Conservation (phyloP, 2,888 invertebrate genomes). For the Pegoplata infirma region DNA sequence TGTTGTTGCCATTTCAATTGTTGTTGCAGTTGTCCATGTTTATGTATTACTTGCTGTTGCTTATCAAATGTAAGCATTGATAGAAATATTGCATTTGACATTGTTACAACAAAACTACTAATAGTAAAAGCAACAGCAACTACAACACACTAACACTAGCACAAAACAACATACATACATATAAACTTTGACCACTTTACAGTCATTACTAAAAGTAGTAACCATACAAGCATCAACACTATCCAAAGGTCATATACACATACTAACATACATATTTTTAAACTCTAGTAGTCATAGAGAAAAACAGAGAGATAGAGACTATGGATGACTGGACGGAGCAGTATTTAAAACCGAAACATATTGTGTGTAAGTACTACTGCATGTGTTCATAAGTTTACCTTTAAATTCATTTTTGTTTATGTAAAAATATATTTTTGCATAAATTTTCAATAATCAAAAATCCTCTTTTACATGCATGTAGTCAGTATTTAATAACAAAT, state of each 20-base stretch:
- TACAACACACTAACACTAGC: not conserved
- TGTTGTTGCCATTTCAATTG: constrained; percentile 8
- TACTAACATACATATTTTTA: not conserved
- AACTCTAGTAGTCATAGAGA: not conserved
- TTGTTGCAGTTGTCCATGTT: constrained; percentile 4
- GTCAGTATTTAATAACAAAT: not conserved
- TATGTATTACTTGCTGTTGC: constrained; percentile 20
- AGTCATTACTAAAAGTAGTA: constrained; percentile 33
- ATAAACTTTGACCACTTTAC: constrained; percentile 17
- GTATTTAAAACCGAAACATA: too few species aligned
- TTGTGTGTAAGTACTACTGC: too few species aligned
- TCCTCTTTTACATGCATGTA: constrained; percentile 19
- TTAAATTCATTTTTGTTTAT: constrained; percentile 5
- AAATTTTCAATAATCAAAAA: constrained; percentile 35
- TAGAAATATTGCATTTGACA: constrained; percentile 43
- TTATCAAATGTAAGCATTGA: constrained; percentile 39
- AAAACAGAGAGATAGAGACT: too few species aligned
- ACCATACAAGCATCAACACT: constrained; percentile 12
- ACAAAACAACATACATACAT: constrained; percentile 4
- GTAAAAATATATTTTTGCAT: constrained; percentile 20
- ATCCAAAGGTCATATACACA: not conserved
- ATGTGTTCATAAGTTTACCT: too few species aligned
- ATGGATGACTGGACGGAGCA: too few species aligned
- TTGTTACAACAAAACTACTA: constrained; percentile 20
- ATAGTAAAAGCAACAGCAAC: not conserved